These are phyloP conservation scores for Aphelenchoides fujianensis DNA, from an alignment of 1,140 invertebrate species.

Conservation along the genomic window DNA sequence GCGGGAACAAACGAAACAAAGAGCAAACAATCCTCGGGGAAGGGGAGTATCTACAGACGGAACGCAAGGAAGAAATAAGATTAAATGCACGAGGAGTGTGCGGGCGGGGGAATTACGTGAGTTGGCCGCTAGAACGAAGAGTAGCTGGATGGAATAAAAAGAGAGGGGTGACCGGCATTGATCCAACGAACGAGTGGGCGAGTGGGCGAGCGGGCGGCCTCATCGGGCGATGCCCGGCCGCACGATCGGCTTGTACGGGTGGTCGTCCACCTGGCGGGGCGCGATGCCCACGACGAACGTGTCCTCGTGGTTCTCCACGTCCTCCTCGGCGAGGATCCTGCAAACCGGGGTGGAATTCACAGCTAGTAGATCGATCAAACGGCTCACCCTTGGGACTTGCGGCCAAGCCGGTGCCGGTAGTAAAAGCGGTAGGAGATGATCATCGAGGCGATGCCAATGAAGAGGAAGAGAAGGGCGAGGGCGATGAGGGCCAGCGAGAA, in stretches of 20 bases:
- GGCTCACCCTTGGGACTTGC: conserved; percentile 22
- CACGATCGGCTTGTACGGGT: conserved; percentile 8
- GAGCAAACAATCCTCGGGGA: too few relatives aligned
- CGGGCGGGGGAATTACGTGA: too few relatives aligned
- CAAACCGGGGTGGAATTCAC: not conserved
- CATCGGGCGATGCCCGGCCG: not conserved
- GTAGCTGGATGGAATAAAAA: too few relatives aligned
- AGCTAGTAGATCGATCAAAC: too few relatives aligned
- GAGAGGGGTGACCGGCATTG: too few relatives aligned
- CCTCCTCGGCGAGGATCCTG: not conserved
- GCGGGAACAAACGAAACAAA: too few relatives aligned
- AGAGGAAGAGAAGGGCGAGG: conserved; percentile 16
- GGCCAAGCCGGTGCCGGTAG: conserved; percentile 23
- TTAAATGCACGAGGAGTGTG: too few relatives aligned
- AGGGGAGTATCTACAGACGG: not conserved
- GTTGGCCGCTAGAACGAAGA: too few relatives aligned
- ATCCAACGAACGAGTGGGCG: too few relatives aligned
- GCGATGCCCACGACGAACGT: conserved; percentile 13
- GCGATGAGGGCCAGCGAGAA: conserved; percentile 20
- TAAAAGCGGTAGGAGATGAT: conserved; percentile 23
- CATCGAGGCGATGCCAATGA: conserved; percentile 11
- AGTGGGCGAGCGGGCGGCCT: too few relatives aligned
- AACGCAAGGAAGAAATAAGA: too few relatives aligned
- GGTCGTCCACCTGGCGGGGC: not conserved
- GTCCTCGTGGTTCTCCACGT: not conserved